A percentile compares a stretch with the other conserved stretches of the same genome.
Conservation (phyloP, 2,888 invertebrate species). For the Campaea margaritaria region DNA sequence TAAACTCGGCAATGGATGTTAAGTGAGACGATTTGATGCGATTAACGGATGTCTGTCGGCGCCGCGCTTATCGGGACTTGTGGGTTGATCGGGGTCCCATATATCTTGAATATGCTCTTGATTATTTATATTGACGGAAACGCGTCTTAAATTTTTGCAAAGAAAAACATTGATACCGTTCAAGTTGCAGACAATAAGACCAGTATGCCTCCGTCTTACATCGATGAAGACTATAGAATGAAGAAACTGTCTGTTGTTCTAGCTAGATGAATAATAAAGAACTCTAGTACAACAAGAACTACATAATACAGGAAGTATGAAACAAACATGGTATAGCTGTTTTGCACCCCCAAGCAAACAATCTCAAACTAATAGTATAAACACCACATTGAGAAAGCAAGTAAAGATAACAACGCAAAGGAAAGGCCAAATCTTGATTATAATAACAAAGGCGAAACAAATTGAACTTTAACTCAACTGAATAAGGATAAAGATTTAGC, state of each 20-base stretch:
- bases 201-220: no score
- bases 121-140: no score
- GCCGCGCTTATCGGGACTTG: constrained; percentile 52
- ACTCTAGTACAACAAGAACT: neutral
- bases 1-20: constrained; percentile 65
- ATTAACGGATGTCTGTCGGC: constrained; percentile 60
- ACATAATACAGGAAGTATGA: constrained; percentile 2
- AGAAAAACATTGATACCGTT: no score
- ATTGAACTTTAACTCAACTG: constrained; percentile 23
- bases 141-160: no score
- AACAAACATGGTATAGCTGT: constrained; percentile 1
- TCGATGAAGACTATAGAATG: no score
- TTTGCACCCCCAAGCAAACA: constrained; percentile 47
- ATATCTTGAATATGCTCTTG: neutral
- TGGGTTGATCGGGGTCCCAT: constrained; percentile 5
- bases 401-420: constrained; percentile 53
- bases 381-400: constrained; percentile 59
- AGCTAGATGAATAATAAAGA: no score
- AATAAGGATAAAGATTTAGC: constrained; percentile 31
- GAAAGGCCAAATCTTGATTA: constrained; percentile 62
- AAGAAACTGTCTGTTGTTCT: no score
- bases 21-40: constrained; percentile 59
- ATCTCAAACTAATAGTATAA: constrained; percentile 62
- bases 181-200: no score
- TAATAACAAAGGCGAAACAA: constrained; percentile 24